Base-by-base conservation (phyloP, 2,888 invertebrate genomes). In the Thereva nobilitata region DNA sequence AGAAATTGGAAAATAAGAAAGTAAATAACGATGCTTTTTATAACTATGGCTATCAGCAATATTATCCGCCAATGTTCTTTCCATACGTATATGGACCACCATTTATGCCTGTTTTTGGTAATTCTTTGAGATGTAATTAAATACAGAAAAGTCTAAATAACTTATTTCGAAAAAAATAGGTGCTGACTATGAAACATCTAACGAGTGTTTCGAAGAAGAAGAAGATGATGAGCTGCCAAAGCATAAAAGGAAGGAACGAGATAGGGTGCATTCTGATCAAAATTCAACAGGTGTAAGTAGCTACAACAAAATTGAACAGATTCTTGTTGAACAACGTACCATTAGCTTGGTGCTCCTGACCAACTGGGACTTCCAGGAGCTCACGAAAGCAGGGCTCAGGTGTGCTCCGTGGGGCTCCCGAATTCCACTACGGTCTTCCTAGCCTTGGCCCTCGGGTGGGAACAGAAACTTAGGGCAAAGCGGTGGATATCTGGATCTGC, bases 91-190 rank as follows among this genome's bases (percentile, higher is more conserved):
- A 63, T 42, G 67, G 69, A 23, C 72, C 67, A 23, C 69, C 63
- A 61, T 67, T 68, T 44, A 61, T 70, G n/a, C 72, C 72, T 37
- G 35, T 70, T 52, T 65, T 67, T 38, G 69, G 72, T 72, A 64
- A 67, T 7, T 34, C 6, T 42, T 38, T 9, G 5, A 34, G 41
- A 42, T 52, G 40, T 41, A 45, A 41, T n/a, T 35, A 8, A 9
- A 12, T 3, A 10, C 45, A 10, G 42, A 42, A 42, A 23, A 61
- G 3, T 12, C 9, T 8, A 40, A 12, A 41, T 10, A 55, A 55
- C 37, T 9, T 5, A 40, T 41, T 55, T 10, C 12, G 3, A 7
- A 10, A 41, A n/a, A 34, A 2, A 5, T 53, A 42, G 55, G 65
- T 35, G 44, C 49, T 52, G 67, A 59, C 8, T 67, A 52, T 53